A percentile compares a stretch with the other conserved stretches of the same genome.
Evolutionary conservation across 1,140 invertebrate genomes (phyloP).

Genomic region (Zaprionus gabonicus): DNA sequence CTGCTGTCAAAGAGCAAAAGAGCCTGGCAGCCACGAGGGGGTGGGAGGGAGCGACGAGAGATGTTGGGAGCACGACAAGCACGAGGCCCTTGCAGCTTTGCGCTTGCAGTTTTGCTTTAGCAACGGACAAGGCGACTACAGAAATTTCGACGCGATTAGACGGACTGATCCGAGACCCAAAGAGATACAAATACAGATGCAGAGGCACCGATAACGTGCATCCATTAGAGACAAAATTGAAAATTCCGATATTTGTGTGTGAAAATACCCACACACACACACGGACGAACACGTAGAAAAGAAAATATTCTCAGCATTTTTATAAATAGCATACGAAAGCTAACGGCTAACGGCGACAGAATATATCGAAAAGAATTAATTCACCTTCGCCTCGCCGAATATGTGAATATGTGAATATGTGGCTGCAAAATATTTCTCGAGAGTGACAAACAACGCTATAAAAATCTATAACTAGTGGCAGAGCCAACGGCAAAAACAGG

Average conservation of each 20-base stretch:
- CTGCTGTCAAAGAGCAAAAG: background rate
- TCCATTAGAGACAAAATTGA: constrained; percentile 1
- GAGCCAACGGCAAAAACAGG: constrained; percentile 6
- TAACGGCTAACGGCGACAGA: background rate
- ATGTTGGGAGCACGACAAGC: background rate
- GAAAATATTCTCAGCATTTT: constrained; percentile 8
- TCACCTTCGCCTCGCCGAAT: constrained; percentile 7
- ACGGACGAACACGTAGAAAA: background rate
- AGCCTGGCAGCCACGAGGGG: background rate
- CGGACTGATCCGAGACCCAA: background rate
- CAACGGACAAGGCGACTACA: constrained; percentile 13
- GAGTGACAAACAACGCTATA: constrained; percentile 12
- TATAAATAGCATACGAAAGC: constrained; percentile 29
- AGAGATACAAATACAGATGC: background rate
- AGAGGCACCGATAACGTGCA: background rate
- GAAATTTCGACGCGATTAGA: background rate
- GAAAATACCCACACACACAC: background rate
- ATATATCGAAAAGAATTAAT: constrained; percentile 16
- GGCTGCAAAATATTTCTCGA: constrained; percentile 16
- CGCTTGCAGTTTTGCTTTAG: constrained; percentile 19
- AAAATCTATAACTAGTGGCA: constrained; percentile 21
- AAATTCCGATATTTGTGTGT: background rate
- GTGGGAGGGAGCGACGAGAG: background rate
- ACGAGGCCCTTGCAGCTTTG: background rate
- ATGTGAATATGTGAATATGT: constrained; percentile 19